Conservation (phyloP, 23 tunicate species). For the Phallusia fumigata region DNA sequence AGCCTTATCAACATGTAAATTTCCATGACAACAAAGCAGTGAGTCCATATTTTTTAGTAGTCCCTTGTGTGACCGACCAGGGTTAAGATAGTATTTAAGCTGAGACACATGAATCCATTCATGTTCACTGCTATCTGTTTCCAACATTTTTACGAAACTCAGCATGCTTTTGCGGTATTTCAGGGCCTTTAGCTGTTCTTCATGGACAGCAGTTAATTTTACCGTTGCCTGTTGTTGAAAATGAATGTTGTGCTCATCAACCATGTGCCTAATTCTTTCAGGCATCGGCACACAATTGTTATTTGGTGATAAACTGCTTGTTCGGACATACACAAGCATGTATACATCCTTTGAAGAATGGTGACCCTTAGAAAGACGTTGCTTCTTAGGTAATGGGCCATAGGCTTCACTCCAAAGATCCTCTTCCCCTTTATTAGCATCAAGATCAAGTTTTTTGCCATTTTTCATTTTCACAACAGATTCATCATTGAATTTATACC, state of each 20-base stretch:
- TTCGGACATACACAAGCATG: slow-evolving; percentile 66
- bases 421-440: slow-evolving; percentile 34
- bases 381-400: slow-evolving; percentile 38
- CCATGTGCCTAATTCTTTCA: slow-evolving; percentile 20
- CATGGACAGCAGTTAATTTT: not conserved
- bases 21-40: slow-evolving; percentile 58
- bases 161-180: slow-evolving; percentile 14
- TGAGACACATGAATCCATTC: slow-evolving; percentile 58
- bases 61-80: not conserved
- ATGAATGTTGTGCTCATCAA: slow-evolving; percentile 45
- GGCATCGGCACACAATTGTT: slow-evolving; percentile 25
- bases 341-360: slow-evolving; percentile 90
- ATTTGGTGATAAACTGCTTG: too few relatives aligned
- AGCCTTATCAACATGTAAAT: slow-evolving; percentile 40
- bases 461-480: slow-evolving; percentile 61
- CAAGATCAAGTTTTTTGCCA: slow-evolving; percentile 70
- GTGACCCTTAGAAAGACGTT: slow-evolving; percentile 38
- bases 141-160: slow-evolving; percentile 18
- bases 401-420: slow-evolving; percentile 15
- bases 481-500: slow-evolving; percentile 90
- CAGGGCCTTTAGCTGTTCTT: slow-evolving; percentile 22
- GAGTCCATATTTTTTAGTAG: slow-evolving; percentile 8
- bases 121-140: slow-evolving; percentile 5
- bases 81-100: slow-evolving; percentile 45
- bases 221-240: slow-evolving; percentile 27